Evolutionary conservation across 2,113 vertebrate species (phyloP).

Genomic region (Mustelus asterias): DNA sequence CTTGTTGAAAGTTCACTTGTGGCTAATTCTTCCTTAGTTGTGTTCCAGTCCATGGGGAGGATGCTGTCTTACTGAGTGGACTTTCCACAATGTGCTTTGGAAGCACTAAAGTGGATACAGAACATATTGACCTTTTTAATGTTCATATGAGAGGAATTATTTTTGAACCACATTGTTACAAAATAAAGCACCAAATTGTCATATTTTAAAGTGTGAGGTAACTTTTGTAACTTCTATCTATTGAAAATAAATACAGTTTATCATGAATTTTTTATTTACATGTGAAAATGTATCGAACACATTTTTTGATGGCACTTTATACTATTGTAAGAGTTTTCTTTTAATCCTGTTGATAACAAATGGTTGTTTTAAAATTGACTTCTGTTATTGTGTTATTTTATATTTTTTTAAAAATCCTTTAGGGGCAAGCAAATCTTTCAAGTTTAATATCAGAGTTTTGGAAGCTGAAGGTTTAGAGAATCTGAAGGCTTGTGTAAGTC

Average conservation of each 20-base stretch:
- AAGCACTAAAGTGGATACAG: conserved; percentile 60
- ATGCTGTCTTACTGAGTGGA: conserved; percentile 64
- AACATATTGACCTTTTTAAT: conserved; percentile 81
- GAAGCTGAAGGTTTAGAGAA: not conserved
- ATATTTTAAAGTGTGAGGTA: conserved; percentile 68
- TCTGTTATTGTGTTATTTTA: not conserved
- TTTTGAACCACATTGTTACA: conserved; percentile 89
- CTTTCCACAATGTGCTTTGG: conserved; percentile 70
- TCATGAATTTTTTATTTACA: conserved; percentile 31
- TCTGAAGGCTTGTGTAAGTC: not conserved
- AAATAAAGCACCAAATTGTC: conserved; percentile 70
- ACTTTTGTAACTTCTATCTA: conserved; percentile 51
- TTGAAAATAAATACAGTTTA: conserved; percentile 33
- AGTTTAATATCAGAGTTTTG: not conserved
- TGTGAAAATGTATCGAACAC: conserved; percentile 17
- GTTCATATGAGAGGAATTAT: conserved; percentile 89
- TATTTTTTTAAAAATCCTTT: not conserved
- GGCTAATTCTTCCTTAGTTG: conserved; percentile 52
- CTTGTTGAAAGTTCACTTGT: conserved; percentile 64
- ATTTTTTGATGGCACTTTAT: conserved; percentile 12
- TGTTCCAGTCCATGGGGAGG: conserved; percentile 60
- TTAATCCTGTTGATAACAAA: not conserved
- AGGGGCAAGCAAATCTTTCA: not conserved
- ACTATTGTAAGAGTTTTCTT: conserved; percentile 1
- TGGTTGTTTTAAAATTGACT: not conserved